These are phyloP conservation scores for Grammomys dolichurus DNA, from an alignment of 2,113 vertebrate species.

Conservation along the genomic window DNA sequence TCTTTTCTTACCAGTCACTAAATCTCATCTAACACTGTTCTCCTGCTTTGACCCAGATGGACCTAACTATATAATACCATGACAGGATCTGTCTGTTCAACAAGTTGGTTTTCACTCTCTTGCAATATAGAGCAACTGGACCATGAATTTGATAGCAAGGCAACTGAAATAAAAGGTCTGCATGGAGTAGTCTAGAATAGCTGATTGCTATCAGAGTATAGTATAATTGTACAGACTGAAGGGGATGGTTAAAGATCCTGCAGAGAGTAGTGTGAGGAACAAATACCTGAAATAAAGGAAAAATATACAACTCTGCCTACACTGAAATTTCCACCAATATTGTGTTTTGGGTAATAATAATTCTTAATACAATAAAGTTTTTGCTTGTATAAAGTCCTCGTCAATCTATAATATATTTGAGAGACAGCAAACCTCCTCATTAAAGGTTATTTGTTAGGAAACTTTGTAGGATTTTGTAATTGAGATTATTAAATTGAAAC, in stretches of 20 bases:
- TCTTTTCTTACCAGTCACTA: background rate
- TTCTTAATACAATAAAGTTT: background rate
- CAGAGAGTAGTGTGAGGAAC: background rate
- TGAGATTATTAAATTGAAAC: background rate
- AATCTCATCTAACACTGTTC: background rate
- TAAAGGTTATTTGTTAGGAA: background rate
- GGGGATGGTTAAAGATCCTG: background rate
- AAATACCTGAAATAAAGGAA: background rate
- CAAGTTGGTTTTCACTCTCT: background rate
- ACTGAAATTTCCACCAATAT: background rate
- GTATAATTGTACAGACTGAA: rapidly evolving
- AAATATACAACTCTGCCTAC: background rate
- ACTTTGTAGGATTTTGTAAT: background rate
- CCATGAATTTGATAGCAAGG: background rate
- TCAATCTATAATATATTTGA: background rate
- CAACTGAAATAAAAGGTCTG: background rate
- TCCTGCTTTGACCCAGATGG: background rate
- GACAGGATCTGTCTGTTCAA: background rate
- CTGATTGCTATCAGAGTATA: background rate
- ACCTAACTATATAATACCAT: background rate
- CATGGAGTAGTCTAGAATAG: background rate
- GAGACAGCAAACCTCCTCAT: background rate
- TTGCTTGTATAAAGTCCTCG: background rate
- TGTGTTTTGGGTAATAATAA: background rate
- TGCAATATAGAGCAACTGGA: background rate